Evolutionary conservation across 1,140 invertebrate species (phyloP).

Genomic region (Laupala kohalensis): DNA sequence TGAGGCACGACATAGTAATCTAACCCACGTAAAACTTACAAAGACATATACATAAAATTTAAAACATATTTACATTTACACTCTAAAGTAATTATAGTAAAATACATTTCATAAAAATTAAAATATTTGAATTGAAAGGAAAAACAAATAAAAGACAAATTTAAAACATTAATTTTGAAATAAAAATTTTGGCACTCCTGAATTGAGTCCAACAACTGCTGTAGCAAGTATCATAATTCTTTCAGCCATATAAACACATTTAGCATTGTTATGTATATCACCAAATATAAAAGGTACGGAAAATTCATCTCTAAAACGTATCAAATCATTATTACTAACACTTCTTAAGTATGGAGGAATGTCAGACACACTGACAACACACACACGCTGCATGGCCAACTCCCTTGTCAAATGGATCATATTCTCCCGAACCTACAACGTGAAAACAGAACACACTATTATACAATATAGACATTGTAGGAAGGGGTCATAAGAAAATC

Average conservation of each 20-base stretch:
- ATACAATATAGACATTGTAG: too few relatives aligned
- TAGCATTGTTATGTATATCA: neutral
- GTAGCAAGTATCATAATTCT: neutral
- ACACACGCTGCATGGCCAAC: neutral
- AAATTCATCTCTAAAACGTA: neutral
- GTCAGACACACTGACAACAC: neutral
- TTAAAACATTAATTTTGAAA: neutral
- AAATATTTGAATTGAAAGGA: too few relatives aligned
- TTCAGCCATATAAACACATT: neutral
- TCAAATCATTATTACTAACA: neutral
- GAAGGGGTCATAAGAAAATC: too few relatives aligned
- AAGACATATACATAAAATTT: neutral
- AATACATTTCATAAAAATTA: too few relatives aligned
- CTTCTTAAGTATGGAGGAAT: neutral
- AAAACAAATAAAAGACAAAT: neutral
- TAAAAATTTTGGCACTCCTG: neutral
- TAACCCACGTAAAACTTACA: too few relatives aligned
- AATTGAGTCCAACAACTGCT: neutral
- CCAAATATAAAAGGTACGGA: neutral
- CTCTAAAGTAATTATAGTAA: too few relatives aligned
- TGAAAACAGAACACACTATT: too few relatives aligned
- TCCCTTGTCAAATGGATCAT: too few relatives aligned
- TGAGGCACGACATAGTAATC: too few relatives aligned
- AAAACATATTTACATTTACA: neutral
- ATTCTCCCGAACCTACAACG: too few relatives aligned